A percentile compares a stretch with the other conserved stretches of the same genome.
Evolutionary conservation across 2,113 vertebrate genomes (phyloP).

Genomic region (Lycaon pictus): DNA sequence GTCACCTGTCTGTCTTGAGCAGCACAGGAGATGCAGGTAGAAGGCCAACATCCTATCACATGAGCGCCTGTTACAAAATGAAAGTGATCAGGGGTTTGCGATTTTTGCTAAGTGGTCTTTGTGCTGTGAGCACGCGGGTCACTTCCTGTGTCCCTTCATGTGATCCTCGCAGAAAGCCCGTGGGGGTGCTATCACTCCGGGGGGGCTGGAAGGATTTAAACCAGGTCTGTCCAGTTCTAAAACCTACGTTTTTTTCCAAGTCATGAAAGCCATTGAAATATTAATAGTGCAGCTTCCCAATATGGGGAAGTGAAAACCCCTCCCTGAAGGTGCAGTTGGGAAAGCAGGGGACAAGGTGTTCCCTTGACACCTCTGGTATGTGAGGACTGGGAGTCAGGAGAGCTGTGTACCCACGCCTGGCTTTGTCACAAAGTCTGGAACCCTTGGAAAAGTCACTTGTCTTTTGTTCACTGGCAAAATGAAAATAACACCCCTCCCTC

Average conservation of each 20-base stretch:
- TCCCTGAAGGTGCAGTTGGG: background rate
- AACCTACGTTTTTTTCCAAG: background rate
- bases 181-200: background rate
- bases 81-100: background rate
- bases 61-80: background rate
- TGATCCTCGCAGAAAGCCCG: background rate
- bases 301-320: background rate
- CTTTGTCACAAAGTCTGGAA: background rate
- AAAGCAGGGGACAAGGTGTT: background rate
- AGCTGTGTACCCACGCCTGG: background rate
- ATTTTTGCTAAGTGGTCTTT: background rate
- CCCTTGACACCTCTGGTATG: rapidly evolving
- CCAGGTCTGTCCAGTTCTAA: background rate
- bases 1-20: background rate
- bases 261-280: background rate
- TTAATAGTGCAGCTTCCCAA: background rate
- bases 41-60: rapidly evolving
- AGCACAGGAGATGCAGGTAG: background rate
- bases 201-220: background rate
- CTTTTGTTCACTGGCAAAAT: background rate
- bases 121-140: background rate
- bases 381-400: background rate
- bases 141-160: background rate
- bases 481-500: background rate
- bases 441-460: background rate